Conservation (phyloP, 2,113 vertebrate species). For the Leptocoma aspasia region DNA sequence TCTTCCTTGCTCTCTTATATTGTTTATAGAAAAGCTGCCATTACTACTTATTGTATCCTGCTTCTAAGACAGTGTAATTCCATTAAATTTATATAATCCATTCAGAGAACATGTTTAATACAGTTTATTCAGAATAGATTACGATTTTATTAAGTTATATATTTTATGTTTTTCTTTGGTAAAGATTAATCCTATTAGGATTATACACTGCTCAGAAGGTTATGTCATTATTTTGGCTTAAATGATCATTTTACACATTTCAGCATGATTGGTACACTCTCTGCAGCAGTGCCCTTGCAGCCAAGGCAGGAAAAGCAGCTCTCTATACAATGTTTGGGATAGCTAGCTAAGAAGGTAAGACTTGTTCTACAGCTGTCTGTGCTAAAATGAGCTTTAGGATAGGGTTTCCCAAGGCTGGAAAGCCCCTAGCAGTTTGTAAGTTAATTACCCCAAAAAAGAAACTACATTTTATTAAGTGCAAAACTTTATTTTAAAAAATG, state of each 20-base stretch:
- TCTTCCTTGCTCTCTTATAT: constrained; percentile 8
- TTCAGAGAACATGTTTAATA: constrained; percentile 44
- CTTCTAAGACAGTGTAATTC: constrained; percentile 46
- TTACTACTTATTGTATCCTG: constrained; percentile 60
- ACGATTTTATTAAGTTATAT: constrained; percentile 52
- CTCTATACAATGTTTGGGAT: neutral
- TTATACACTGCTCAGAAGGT: constrained; percentile 3
- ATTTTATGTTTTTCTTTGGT: constrained; percentile 49
- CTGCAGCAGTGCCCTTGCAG: neutral
- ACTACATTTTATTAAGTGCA: neutral
- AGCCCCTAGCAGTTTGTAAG: neutral
- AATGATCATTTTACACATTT: constrained; percentile 62
- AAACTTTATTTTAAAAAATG: neutral
- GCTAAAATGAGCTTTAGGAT: constrained; percentile 41
- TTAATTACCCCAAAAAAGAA: neutral
- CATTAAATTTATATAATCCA: constrained; percentile 57
- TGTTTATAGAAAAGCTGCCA: constrained; percentile 41
- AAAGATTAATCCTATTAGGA: constrained; percentile 49
- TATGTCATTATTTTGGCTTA: constrained; percentile 55
- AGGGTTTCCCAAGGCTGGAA: constrained; percentile 15
- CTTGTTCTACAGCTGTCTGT: constrained; percentile 19
- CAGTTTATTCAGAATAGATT: constrained; percentile 45
- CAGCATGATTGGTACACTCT: neutral
- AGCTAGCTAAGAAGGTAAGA: neutral
- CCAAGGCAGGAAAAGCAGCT: constrained; percentile 5